Evolutionary conservation across 2,113 vertebrate genomes (phyloP), one percentile per base, ranked within the genome.

Genomic region (Anser cygnoides): DNA sequence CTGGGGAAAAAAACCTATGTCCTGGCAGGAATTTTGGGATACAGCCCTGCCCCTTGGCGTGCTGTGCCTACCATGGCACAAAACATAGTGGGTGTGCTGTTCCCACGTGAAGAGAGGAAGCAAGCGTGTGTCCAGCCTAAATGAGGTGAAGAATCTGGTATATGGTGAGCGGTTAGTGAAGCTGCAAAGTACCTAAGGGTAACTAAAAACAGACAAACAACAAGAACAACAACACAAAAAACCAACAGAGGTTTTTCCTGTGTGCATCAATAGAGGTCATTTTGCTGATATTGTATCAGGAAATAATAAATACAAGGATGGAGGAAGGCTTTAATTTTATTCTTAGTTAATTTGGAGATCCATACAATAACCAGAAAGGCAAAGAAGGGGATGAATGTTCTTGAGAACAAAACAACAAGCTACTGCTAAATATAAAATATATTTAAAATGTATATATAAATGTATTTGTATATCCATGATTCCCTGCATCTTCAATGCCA

Each of bases 121-220:
- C 0, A 1, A 21, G 10, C 1, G 1, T 43, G 31, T 41, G 46
- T 9, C 0, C 4, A n/a, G 19, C 43, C 7, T 17, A 11, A 28
- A 21, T 39, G 35, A 85, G 44, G 41, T 41, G 25, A 74, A 70
- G 35, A 57, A 23, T 58, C 33, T 52, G 59, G 13, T 46, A 16
- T 22, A 50, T n/a, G 41, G 50, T 41, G 1, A 49, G 35, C 37
- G 61, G 82, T 62, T 79, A 75, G 2, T 3, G 70, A 59, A 55
- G 39, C 62, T 75, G 57, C 41, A 82, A 57, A 72, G 15, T 63
- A 81, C 65, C 44, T 84, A 31, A 6, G 58, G 39, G 79, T 95
- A 82, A 61, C 71, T 85, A n/a, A 82, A 79, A 52, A 78, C 63
- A 62, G 62, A 9, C 33, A 28, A 46, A 49, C 46, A 49, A 49